Evolutionary conservation across 1,140 invertebrate genomes (phyloP), one percentile per base, ranked within the genome.

Genomic region (Eriosoma lanigerum): DNA sequence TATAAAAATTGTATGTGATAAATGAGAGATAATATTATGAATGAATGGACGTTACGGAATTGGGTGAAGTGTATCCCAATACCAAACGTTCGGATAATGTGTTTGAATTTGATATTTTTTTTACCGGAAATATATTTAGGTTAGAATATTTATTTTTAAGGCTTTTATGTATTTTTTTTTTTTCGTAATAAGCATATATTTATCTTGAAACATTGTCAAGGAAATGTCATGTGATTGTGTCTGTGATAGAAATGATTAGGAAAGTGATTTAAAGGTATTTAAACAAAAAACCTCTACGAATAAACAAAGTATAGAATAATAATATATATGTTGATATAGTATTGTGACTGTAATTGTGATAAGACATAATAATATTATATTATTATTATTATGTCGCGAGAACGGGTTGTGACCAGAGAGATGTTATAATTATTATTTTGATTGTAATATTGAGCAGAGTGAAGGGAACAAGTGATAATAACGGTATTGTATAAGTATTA

Each of bases 141-240:
- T 75, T 75, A 75, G 50, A 19, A 50, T n/a, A n/a, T 75, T 75
- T 78, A 62, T 78, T 46, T 38, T 44, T 60, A 78, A 38, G 75
- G 38, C 54, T 56, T 76, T 15, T 46, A 62, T 62, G 56, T 78
- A 62, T 78, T 62, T 78, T 24, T 62, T 26, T 60, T 38, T 76
- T 44, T 21, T 60, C 19, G 12, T 58, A 62, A 60, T 62, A 78
- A 46, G 75, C 75, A 78, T 78, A 46, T 78, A 78, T 78, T 78
- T 78, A 62, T 78, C 75, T 78, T 75, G 56, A 62, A 46, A 58
- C 62, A 60, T 62, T 78, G 75, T 78, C 54, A 78, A 78, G 56
- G 54, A 78, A 60, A 60, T 78, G 75, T 60, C 75, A 78, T 78
- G 75, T 78, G 75, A 78, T 78, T 78, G 56, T 78, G 46, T 60